Percentiles rank a stretch among this genome's conserved stretches.
phyloP scores from a whole-genome alignment of 2,888 invertebrate genomes.

The Cheilosia grossa region DNA sequence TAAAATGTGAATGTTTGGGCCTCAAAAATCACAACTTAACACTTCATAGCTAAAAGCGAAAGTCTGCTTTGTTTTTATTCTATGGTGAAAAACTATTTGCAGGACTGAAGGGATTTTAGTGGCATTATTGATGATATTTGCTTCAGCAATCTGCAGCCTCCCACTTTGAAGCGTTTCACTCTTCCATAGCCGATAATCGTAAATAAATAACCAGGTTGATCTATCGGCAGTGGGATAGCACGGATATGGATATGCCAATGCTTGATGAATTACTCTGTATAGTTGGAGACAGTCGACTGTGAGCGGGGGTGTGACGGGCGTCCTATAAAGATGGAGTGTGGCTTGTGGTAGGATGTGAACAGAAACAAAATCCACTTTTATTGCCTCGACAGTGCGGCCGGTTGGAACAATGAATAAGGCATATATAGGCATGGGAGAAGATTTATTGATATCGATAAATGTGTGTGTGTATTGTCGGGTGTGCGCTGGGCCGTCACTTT shows the following conservation, averaged over 20 bases:
- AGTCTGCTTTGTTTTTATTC: not conserved
- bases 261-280: constrained; percentile 60
- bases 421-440: constrained; percentile 31
- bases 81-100: not conserved
- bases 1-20: not conserved
- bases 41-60: not conserved
- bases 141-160: constrained; percentile 11
- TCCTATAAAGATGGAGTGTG: not conserved
- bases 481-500: constrained; percentile 16
- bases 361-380: constrained; percentile 62
- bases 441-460: constrained; percentile 55
- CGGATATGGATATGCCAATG: constrained; percentile 35
- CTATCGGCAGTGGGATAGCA: constrained; percentile 27
- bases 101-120: constrained; percentile 10
- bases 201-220: constrained; percentile 66
- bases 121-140: constrained; percentile 18
- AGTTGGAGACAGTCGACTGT: constrained; percentile 39
- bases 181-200: constrained; percentile 51
- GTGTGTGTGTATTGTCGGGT: constrained; percentile 16
- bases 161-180: constrained; percentile 38
- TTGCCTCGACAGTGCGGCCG: constrained; percentile 51
- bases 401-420: constrained; percentile 68
- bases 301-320: not conserved
- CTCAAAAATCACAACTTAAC: not conserved
- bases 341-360: constrained; percentile 46